phyloP scores from a whole-genome alignment of 2,888 invertebrate species.

The Auanema sp. region DNA sequence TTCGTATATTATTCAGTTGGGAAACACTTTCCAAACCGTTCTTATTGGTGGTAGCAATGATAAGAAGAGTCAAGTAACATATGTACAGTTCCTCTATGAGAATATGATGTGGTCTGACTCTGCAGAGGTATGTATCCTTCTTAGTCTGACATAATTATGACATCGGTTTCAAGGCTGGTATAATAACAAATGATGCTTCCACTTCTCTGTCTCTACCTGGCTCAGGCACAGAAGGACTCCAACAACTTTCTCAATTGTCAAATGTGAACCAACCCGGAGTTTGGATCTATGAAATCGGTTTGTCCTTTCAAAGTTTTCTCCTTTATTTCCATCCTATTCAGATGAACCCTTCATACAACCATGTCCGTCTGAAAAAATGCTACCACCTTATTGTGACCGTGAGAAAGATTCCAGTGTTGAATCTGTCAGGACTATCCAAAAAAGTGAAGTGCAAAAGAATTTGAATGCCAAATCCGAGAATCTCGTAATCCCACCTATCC shows the following conservation, averaged over 20 bases:
- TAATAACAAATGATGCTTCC: conserved; percentile 53
- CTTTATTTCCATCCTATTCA: conserved; percentile 5
- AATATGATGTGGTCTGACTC: conserved; percentile 55
- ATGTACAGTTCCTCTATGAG: conserved; percentile 57
- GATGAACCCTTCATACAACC: conserved; percentile 43
- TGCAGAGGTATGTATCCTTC: conserved; percentile 47
- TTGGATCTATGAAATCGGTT: conserved; percentile 58
- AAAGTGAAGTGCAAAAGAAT: no score
- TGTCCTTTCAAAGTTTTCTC: neutral
- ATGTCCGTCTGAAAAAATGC: conserved; percentile 50
- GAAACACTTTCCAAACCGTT: conserved; percentile 62
- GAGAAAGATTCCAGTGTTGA: conserved; percentile 8
- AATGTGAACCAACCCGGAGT: conserved; percentile 60
- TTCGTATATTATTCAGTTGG: conserved; percentile 31
- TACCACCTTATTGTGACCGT: conserved; percentile 62
- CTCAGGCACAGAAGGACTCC: conserved; percentile 58
- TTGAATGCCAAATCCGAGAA: neutral
- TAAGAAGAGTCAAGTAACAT: conserved; percentile 48
- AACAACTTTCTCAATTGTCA: conserved; percentile 53
- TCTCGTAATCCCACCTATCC: neutral
- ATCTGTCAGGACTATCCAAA: neutral
- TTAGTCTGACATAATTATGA: conserved; percentile 1
- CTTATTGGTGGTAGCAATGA: conserved; percentile 53
- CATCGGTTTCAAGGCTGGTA: conserved; percentile 43
- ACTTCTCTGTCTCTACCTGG: conserved; percentile 59